Evolutionary conservation across 2,113 vertebrate genomes (phyloP).

Genomic region (Strix uralensis): DNA sequence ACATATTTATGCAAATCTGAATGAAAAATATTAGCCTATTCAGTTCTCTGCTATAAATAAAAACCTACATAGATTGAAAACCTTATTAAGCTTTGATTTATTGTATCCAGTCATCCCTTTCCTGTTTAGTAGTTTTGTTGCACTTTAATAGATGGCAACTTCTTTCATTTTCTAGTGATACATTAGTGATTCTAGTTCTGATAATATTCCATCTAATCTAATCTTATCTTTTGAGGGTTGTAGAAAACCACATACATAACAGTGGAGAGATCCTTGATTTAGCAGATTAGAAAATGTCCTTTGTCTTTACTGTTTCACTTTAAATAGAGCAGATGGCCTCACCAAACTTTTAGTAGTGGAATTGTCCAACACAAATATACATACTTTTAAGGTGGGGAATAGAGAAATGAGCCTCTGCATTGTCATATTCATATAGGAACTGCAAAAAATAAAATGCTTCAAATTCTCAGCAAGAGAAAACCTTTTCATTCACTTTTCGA

Average conservation of each 20-base stretch:
- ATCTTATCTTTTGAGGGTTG: not conserved
- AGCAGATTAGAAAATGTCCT: constrained; percentile 8
- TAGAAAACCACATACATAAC: not conserved
- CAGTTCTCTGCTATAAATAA: constrained; percentile 28
- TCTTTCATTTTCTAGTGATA: constrained; percentile 27
- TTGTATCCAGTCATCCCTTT: constrained; percentile 17
- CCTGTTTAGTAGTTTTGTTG: constrained; percentile 33
- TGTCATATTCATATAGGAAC: not conserved
- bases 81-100: constrained; percentile 30
- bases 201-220: constrained; percentile 4
- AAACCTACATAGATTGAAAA: constrained; percentile 15
- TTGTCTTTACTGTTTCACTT: not conserved
- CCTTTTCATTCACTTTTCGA: not conserved
- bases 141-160: constrained; percentile 1
- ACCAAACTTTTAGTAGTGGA: not conserved
- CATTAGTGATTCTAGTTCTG: constrained; percentile 25
- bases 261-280: not conserved
- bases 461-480: not conserved
- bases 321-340: not conserved
- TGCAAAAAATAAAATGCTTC: not conserved
- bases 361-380: not conserved
- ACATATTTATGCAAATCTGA: not conserved
- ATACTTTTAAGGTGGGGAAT: not conserved
- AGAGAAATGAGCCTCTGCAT: not conserved
- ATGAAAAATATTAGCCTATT: constrained; percentile 12